These are phyloP conservation scores for Nothoprocta pentlandii DNA, from an alignment of 2,113 vertebrate species.

Conservation along the genomic window DNA sequence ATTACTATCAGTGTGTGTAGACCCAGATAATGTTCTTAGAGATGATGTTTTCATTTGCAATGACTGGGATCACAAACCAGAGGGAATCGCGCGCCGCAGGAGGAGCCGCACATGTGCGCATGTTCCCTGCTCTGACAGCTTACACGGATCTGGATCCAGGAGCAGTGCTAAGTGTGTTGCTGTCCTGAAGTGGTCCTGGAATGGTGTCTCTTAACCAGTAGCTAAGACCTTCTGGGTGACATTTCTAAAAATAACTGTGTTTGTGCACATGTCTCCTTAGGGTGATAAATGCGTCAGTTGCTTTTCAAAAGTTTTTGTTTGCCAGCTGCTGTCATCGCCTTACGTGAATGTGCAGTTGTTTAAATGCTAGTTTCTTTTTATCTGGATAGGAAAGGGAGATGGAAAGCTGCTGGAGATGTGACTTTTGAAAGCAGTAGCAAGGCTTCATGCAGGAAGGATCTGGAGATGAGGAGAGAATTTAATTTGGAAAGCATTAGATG, in stretches of 20 bases:
- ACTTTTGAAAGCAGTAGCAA: neutral
- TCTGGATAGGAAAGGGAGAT: neutral
- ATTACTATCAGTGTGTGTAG: neutral
- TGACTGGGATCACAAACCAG: neutral
- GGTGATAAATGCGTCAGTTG: neutral
- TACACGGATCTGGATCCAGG: neutral
- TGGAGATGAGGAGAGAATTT: neutral
- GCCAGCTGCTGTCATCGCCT: neutral
- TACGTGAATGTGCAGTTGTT: neutral
- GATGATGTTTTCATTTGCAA: neutral
- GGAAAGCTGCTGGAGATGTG: neutral
- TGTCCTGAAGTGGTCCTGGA: neutral
- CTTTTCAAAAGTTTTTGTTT: neutral
- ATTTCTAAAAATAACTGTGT: neutral
- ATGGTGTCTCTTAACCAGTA: neutral
- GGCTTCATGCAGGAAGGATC: neutral
- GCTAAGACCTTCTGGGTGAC: neutral
- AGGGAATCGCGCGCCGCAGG: rapidly evolving
- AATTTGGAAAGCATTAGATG: neutral
- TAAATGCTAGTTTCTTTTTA: neutral
- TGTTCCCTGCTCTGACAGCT: neutral
- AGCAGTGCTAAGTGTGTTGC: neutral
- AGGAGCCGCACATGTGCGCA: rapidly evolving
- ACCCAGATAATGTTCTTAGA: neutral
- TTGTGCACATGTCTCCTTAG: neutral